Evolutionary conservation across 2,113 vertebrate species (phyloP).

Genomic region (Proterorhinus semilunaris): DNA sequence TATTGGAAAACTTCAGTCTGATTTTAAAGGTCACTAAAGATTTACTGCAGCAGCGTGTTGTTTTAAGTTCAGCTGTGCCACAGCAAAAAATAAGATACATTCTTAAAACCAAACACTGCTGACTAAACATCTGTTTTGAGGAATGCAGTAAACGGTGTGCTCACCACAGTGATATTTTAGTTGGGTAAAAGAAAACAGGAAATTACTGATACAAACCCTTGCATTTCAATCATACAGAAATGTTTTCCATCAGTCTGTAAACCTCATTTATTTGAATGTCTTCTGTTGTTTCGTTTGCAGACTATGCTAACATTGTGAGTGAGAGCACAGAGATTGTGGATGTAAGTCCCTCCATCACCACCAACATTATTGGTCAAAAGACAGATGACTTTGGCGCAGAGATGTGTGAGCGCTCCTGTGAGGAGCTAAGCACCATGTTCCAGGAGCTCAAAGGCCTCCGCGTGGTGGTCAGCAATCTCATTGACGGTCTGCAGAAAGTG

Average conservation of each 20-base stretch:
- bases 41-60: slow-evolving; percentile 48
- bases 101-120: slow-evolving; percentile 35
- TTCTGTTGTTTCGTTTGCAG: slow-evolving; percentile 59
- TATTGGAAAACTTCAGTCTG: slow-evolving; percentile 38
- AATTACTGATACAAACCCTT: slow-evolving; percentile 31
- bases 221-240: slow-evolving; percentile 40
- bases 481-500: slow-evolving; percentile 90
- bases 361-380: slow-evolving; percentile 81
- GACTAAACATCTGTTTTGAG: slow-evolving; percentile 58
- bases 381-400: slow-evolving; percentile 67
- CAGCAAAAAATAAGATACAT: slow-evolving; percentile 30
- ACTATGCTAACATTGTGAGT: slow-evolving; percentile 82
- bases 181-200: slow-evolving; percentile 39
- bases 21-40: slow-evolving; percentile 37
- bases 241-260: slow-evolving; percentile 38
- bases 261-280: slow-evolving; percentile 1
- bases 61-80: slow-evolving; percentile 18
- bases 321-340: slow-evolving; percentile 86
- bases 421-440: slow-evolving; percentile 89
- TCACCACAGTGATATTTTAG: slow-evolving; percentile 33
- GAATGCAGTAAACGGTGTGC: slow-evolving; percentile 51
- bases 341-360: slow-evolving; percentile 80
- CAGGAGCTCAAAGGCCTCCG: slow-evolving; percentile 90
- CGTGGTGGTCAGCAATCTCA: slow-evolving; percentile 87
- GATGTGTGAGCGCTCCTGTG: slow-evolving; percentile 92